Evolutionary conservation across 2,113 vertebrate species (phyloP), one percentile per base, ranked within the genome.

Genomic region (Entelurus aequoreus): DNA sequence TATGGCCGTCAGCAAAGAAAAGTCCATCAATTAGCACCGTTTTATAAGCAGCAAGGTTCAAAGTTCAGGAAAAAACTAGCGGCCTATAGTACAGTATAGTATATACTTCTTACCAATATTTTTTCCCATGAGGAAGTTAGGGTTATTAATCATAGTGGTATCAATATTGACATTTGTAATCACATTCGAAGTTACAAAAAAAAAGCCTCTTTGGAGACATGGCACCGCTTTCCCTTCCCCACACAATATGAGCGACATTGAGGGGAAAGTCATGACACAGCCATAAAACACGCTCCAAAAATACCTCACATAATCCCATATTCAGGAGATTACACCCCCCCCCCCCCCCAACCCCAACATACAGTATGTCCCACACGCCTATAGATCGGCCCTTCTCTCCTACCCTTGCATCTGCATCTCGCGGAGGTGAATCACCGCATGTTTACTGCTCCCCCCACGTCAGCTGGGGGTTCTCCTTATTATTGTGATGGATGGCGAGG

Each of bases 401-500:
- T 8, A 6, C 48, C 58, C n/a, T 52, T 74, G 54, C 62, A 71
- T 67, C 69, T 74, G 68, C 52, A 74, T 49, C 69, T 62, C 46
- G 12, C 38, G 63, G 80, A 80, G 78, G 66, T 66, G 16, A 61
- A 60, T 63, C 63, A 47, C 63, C 59, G 49, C 72, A 76, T 35
- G 50, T 78, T 76, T 75, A 56, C 57, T 49, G 63, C 76, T 77
- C 38, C 69, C 59, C 28, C 28, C 79, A 68, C 51, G 48, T 78
- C 76, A 81, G 61, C 75, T 48, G 69, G 82, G 62, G 64, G 66
- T 69, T 74, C 48, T 56, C 60, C 64, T 77, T 80, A 71, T 80
- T 83, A 87, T 76, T 81, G 78, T 82, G 84, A 86, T 83, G 73
- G 75, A 83, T 84, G 64, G 75, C 8, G 74, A 71, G 77, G 66